Conservation (phyloP, 2,113 vertebrate species). For the Sinocyclocheilus anophthalmus region DNA sequence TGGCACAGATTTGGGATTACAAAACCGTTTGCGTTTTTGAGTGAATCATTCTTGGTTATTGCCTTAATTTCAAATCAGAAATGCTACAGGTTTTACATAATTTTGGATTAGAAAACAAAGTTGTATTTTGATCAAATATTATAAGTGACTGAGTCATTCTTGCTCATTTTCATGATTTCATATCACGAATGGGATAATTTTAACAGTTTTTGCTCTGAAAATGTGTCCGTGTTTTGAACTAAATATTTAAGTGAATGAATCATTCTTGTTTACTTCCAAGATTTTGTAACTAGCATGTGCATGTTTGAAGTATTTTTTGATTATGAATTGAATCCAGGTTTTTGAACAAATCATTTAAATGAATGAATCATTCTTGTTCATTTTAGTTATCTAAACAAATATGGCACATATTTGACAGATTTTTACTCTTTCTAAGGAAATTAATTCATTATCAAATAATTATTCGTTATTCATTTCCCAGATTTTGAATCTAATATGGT, state of each 20-base stretch:
- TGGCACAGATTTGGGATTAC: neutral
- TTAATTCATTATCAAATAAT: neutral
- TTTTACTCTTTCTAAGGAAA: neutral
- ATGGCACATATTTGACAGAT: neutral
- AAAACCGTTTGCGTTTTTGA: neutral
- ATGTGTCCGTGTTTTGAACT: neutral
- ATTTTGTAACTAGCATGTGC: neutral
- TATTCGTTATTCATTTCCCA: neutral
- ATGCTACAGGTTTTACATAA: neutral
- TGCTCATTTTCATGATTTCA: neutral
- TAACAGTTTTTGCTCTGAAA: neutral
- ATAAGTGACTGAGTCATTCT: neutral
- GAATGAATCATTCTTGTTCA: neutral
- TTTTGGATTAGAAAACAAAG: neutral
- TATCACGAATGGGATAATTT: neutral
- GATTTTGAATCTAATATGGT: neutral
- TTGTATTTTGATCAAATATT: neutral
- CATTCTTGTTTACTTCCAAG: neutral
- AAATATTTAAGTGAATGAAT: neutral
- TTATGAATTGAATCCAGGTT: neutral
- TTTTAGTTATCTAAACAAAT: neutral
- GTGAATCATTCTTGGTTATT: neutral
- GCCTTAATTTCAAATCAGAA: neutral
- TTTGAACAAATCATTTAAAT: neutral
- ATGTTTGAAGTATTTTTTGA: neutral